phyloP scores from a whole-genome alignment of 2,797 vertebrate species.

The Mormyrus hasselquistii region DNA sequence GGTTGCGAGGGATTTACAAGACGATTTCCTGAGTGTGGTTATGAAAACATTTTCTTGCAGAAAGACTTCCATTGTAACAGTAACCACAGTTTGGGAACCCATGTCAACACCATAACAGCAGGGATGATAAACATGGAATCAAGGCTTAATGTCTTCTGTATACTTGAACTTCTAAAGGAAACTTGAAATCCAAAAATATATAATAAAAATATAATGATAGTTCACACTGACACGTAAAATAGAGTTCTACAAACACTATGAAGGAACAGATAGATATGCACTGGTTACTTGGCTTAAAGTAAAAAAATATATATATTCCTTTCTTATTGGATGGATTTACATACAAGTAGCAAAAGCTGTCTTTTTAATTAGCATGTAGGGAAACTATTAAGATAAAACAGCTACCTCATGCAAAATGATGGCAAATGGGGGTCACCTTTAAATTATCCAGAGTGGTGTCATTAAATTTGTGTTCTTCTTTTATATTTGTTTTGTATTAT shows the following conservation, averaged over 20 bases:
- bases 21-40: background rate
- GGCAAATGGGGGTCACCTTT: background rate
- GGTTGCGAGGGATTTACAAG: background rate
- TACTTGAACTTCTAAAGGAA: background rate
- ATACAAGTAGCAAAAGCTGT: background rate
- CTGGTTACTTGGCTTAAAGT: background rate
- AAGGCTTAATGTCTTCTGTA: background rate
- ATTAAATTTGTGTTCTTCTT: background rate
- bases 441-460: background rate
- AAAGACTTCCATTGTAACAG: background rate
- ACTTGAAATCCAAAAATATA: background rate
- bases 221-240: background rate
- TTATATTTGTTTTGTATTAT: background rate
- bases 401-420: background rate
- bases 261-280: background rate
- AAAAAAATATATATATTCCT: background rate
- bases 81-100: background rate
- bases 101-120: background rate
- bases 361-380: background rate
- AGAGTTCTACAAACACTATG: background rate
- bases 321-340: background rate
- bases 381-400: background rate
- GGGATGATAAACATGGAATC: background rate
- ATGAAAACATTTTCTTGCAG: background rate
- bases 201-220: background rate